phyloP scores from a whole-genome alignment of 2,113 vertebrate genomes.

The Peromyscus maniculatus region DNA sequence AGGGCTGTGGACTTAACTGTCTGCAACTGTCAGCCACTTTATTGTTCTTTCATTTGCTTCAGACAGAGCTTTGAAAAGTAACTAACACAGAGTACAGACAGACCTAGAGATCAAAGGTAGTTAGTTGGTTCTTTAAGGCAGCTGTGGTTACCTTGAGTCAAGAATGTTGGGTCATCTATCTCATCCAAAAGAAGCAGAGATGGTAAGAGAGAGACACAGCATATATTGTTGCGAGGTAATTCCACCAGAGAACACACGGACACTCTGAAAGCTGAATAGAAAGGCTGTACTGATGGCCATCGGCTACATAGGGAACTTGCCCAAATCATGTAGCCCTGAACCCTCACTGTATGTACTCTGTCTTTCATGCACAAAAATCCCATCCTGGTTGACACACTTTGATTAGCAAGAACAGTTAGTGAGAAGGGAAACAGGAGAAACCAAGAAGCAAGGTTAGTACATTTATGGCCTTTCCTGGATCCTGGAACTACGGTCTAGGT shows the following conservation, averaged over 20 bases:
- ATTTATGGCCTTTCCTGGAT: too few species aligned
- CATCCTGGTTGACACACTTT: neutral
- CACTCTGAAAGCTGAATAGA: neutral
- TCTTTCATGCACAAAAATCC: neutral
- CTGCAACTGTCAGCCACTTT: neutral
- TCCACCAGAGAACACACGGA: neutral
- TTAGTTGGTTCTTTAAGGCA: neutral
- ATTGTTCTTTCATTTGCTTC: neutral
- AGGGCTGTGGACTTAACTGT: neutral
- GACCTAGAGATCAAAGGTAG: too few species aligned
- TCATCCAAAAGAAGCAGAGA: neutral
- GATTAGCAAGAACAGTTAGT: neutral
- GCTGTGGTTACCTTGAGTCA: neutral
- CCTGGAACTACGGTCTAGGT: neutral
- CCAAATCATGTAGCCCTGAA: neutral
- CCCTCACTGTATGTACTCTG: neutral
- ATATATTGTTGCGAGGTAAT: neutral
- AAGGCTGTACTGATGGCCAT: neutral
- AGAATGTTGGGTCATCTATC: neutral
- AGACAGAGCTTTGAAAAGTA: neutral
- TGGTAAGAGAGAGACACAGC: neutral
- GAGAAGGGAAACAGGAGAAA: neutral
- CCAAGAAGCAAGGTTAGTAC: neutral
- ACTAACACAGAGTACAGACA: neutral
- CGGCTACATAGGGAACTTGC: neutral